These are phyloP conservation scores for Umimayanthus chanpuru DNA, from an alignment of 92 coral and sea anemone species.

Conservation along the genomic window DNA sequence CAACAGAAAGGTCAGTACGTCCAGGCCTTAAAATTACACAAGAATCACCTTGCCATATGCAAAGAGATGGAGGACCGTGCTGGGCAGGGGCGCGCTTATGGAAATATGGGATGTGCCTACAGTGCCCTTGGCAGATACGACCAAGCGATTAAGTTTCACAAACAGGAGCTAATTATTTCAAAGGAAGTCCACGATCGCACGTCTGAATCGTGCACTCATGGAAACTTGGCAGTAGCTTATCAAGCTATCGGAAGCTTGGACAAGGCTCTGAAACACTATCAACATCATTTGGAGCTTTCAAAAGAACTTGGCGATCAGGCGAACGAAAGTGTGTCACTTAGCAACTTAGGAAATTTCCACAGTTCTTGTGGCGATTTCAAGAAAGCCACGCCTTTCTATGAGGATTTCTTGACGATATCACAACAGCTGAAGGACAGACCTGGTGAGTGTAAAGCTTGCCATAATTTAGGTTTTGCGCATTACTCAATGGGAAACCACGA, in stretches of 20 bases:
- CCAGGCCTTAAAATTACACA: slow-evolving; percentile 92
- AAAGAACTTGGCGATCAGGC: slow-evolving; percentile 78
- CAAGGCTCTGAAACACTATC: slow-evolving; percentile 92
- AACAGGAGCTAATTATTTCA: slow-evolving; percentile 91
- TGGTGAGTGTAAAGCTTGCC: slow-evolving; percentile 96
- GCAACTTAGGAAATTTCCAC: slow-evolving; percentile 93
- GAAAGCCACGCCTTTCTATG: slow-evolving; percentile 86
- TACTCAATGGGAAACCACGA: slow-evolving; percentile 89
- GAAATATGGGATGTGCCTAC: slow-evolving; percentile 99
- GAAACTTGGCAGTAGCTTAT: slow-evolving; percentile 96
- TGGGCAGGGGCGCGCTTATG: slow-evolving; percentile 99
- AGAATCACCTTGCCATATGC: slow-evolving; percentile 91
- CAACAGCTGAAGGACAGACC: slow-evolving; percentile 70
- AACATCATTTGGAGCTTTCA: slow-evolving; percentile 88
- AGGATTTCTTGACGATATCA: slow-evolving; percentile 74
- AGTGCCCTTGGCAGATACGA: slow-evolving; percentile 92
- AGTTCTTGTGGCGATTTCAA: slow-evolving; percentile 92
- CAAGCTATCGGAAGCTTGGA: slow-evolving; percentile 93
- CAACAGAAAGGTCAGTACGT: slow-evolving; percentile 84
- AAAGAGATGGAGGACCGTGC: slow-evolving; percentile 94
- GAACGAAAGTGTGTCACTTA: slow-evolving; percentile 89
- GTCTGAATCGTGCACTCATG: slow-evolving; percentile 97
- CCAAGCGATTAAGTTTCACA: slow-evolving; percentile 96
- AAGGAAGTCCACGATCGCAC: slow-evolving; percentile 91
- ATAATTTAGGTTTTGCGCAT: slow-evolving; percentile 94